Evolutionary conservation across 2,113 vertebrate genomes (phyloP), one percentile per base, ranked within the genome.

Genomic region (Platichthys stellatus): DNA sequence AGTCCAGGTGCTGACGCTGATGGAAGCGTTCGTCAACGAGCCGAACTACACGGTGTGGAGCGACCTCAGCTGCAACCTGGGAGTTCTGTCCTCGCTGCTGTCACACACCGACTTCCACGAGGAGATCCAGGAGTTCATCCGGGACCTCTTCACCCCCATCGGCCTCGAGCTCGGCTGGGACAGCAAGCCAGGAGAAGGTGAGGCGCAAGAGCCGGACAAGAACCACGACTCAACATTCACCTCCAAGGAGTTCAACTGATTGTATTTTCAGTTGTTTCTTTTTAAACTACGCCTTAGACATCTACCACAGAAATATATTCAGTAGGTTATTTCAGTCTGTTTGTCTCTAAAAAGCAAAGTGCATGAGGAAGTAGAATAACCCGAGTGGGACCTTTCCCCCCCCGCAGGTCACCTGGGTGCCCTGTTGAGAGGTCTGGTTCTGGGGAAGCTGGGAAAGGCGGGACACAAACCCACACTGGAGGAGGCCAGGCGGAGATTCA

Each of bases 1-100:
- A 31, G 97, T 98, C 91, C 96, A 99, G 91, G 97, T 98, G 85
- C 94, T 99, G 84, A 98, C 96, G 90, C 94, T 99, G 92, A 98
- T 99, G 97, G 97, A 99, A 90, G 97, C 98, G n/a, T 99, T 98
- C 81, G 94, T 99, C 92, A 98, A 97, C 73, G 98, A 99, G 92
- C 97, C 98, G 74, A 99, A 99, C 94, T 99, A 99, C 92, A 99
- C 98, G 0, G 98, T 99, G 87, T 99, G 98, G 98, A 98, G 97
- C 65, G 97, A 99, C 95, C 96, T 99, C 85, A 99, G 97, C 96
- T 97, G 96, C 92, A 99, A 99, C 94, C 95, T 99, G 93, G 97
- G 97, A 26, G 96, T 97, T 78, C 92, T 99, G 83, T 97, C 96
- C 71, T 98, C 96, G 31, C 95, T 99, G 82, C 94, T 99, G 78